A percentile compares a stretch with the other conserved stretches of the same genome.
phyloP scores from a whole-genome alignment of 2,888 invertebrate species.

The Sipha maydis region DNA sequence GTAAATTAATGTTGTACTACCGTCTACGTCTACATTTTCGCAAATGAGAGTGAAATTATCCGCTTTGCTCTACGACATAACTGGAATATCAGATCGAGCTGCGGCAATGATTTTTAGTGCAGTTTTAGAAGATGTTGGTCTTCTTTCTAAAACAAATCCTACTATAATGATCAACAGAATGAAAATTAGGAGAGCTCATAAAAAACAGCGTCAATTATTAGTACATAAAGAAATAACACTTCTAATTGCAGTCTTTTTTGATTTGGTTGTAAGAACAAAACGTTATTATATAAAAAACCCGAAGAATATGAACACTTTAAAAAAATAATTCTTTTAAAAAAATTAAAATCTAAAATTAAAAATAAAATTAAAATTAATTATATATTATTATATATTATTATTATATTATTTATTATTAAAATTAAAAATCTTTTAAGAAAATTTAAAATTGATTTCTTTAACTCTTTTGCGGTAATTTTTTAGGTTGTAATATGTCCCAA shows the following conservation, averaged over 20 bases:
- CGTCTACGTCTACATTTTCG: too few species aligned
- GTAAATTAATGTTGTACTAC: too few species aligned
- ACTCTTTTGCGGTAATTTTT: not conserved
- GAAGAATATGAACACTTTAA: slow-evolving; percentile 1
- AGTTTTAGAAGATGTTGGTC: not conserved
- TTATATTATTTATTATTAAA: too few species aligned
- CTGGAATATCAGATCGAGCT: not conserved
- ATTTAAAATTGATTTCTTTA: slow-evolving; percentile 2
- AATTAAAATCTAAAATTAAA: too few species aligned
- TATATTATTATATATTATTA: too few species aligned
- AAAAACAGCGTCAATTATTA: too few species aligned
- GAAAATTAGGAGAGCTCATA: too few species aligned
- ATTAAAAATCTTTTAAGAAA: too few species aligned
- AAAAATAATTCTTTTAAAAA: too few species aligned
- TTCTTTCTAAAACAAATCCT: not conserved
- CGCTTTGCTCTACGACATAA: too few species aligned
- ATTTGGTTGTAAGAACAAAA: not conserved
- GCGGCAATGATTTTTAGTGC: not conserved
- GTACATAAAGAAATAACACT: not conserved
- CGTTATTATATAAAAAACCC: not conserved
- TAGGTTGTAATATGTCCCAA: not conserved
- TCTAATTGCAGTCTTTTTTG: not conserved
- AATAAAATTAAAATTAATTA: too few species aligned
- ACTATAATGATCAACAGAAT: not conserved
- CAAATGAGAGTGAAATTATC: too few species aligned